Conservation (phyloP, 1,140 invertebrate genomes). For the Samia ricini region DNA sequence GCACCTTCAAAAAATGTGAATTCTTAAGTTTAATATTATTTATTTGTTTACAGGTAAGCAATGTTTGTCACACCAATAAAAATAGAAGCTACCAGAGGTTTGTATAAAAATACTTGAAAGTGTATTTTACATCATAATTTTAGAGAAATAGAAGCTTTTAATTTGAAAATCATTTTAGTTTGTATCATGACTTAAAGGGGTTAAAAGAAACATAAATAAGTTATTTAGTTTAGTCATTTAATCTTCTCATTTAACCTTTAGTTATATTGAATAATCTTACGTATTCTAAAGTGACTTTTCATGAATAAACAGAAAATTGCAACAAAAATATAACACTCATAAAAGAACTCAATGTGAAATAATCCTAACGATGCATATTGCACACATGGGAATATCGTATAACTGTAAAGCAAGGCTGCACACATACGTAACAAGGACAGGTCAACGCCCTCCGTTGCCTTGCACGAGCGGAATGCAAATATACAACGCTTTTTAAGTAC, state of each 20-base stretch:
- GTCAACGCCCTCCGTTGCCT: constrained; percentile 75
- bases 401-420: constrained; percentile 75
- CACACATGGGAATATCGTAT: constrained; percentile 59
- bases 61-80: neutral
- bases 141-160: constrained; percentile 3
- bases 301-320: neutral
- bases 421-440: constrained; percentile 73
- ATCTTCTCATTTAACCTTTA: too few species aligned
- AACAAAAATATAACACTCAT: neutral
- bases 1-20: neutral
- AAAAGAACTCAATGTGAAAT: constrained; percentile 42
- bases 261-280: neutral
- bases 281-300: constrained; percentile 1
- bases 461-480: constrained; percentile 56
- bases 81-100: neutral
- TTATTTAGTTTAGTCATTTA: too few species aligned
- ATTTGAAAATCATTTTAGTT: too few species aligned
- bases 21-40: neutral
- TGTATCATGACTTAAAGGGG: too few species aligned
- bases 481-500: constrained; percentile 31
- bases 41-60: neutral
- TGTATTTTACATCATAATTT: neutral
- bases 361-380: constrained; percentile 62
- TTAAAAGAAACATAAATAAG: too few species aligned
- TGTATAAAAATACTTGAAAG: neutral